Evolutionary conservation across 2,113 vertebrate species (phyloP).

Genomic region (Pardalotus punctatus): DNA sequence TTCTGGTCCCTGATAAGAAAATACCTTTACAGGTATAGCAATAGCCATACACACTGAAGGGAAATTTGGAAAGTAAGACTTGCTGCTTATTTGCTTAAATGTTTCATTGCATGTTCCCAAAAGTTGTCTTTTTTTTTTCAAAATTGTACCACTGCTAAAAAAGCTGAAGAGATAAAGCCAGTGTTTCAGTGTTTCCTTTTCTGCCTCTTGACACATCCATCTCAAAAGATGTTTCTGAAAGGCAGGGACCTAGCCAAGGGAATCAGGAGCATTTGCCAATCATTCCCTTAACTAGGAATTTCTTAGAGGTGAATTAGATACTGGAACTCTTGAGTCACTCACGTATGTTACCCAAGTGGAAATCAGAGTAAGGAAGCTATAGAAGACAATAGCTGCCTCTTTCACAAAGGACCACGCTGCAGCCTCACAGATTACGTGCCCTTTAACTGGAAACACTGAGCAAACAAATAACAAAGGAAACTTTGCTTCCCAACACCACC

Average conservation of each 20-base stretch:
- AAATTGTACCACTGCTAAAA: background rate
- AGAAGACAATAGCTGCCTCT: background rate
- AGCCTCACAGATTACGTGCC: background rate
- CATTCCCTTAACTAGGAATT: background rate
- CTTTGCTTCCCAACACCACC: background rate
- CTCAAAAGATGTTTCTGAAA: background rate
- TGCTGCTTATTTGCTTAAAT: background rate
- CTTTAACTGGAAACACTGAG: slow-evolving; percentile 15
- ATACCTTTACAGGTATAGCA: background rate
- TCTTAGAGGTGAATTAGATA: background rate
- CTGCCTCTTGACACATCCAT: background rate
- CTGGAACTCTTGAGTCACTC: slow-evolving; percentile 17
- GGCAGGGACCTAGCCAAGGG: background rate
- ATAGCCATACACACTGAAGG: background rate
- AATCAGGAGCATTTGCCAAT: background rate
- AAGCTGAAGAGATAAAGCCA: background rate
- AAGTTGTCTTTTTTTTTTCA: background rate
- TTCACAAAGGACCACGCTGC: background rate
- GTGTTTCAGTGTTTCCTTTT: background rate
- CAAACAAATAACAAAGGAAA: slow-evolving; percentile 10
- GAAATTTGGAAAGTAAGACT: background rate
- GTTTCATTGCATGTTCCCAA: background rate
- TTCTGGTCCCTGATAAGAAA: background rate
- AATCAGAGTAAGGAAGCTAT: background rate
- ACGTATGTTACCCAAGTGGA: background rate